Base-by-base conservation (phyloP, 2,113 vertebrate genomes). In the Platysteira castanea region DNA sequence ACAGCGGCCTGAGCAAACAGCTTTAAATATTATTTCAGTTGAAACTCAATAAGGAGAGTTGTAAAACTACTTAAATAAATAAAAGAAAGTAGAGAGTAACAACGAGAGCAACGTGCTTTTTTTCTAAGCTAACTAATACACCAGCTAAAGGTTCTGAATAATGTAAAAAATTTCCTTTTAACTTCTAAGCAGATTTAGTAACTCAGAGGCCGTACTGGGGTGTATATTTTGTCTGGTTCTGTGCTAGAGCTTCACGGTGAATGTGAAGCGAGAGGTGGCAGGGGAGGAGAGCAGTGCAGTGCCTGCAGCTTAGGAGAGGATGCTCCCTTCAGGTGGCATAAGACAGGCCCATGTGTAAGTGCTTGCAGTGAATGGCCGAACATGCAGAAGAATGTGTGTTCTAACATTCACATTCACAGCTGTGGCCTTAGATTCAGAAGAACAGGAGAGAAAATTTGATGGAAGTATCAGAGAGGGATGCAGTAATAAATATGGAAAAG, bases 311-410 rank as follows among this genome's bases (percentile, higher is more conserved):
- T 70, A 18, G 41, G 42, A 41, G 59, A 60, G 27, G 41, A 33
- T 52, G 49, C 50, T 74, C 31, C 3, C 0, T 74, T 49, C 56
- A 15, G 52, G 28, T 74, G 41, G 24, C 1, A 0, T 26, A 26
- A 44, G 37, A 27, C 39, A 41, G 31, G 11, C 26, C 46, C 5
- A 1, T 11, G 46, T 2, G 1, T 49, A n/a, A 28, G 28, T 63
- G 28, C 52, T 56, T 41, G 17, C 24, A 8, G 13, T 21, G 8
- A 42, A 49, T 37, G 46, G 39, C 42, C 81, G 81, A 53, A 17
- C 1, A 2, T 49, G 54, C 31, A 19, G 26, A 37, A 56, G 22
- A 61, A 24, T 27, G 12, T 1, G 1, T 50, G 47, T 65, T 83
- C n/a, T 31, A 60, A 15, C 22, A 18, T 53, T 69, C 27, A 37